Base-by-base conservation (phyloP, 1,140 invertebrate species). In the Arctopsyche grandis region DNA sequence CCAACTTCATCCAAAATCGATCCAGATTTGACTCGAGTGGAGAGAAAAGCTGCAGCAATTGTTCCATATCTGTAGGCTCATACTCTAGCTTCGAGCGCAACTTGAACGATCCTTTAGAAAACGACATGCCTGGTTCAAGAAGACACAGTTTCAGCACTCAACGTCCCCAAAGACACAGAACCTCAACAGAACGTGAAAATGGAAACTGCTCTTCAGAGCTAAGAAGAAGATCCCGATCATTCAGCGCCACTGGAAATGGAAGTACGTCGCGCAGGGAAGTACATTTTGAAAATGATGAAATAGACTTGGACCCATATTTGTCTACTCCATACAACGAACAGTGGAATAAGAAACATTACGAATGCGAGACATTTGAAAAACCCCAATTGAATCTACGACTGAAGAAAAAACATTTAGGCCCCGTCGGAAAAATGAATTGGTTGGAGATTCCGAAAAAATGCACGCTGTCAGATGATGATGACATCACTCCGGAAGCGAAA, bases 401-500 rank as follows among this genome's bases (percentile, higher is more conserved):
- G 29, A 38, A 38, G 29, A 38, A 38, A 38, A 38, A 1, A 7
- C 7, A 56, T 52, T 24, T 24, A 29, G 56, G n/a, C 5, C n/a
- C 24, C 0, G n/a, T 14, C 9, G 69, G 63, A 63, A 44, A 26
- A 14, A 81, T 79, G 77, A 78, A 56, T 46, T 71, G 19, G 46
- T 46, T 81, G 69, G 58, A 78, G 10, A 79, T 81, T 48, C 78
- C 58, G 24, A 5, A 16, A 16, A 9, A 78, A 70, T 46, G 26
- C 12, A 22, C 63, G 5, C 63, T 63, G 19, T 82, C 81, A 10
- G 75, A 79, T 52, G 81, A 82, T 22, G 81, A 82, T 14, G 81
- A 82, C 56, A 22, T 79, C n/a, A 82, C 81, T 5, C 81, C 81
- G 0, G 76, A 82, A 80, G 77, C 80, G 7, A 80, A 80, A 66